Percentiles rank a stretch among this genome's conserved stretches.
Conservation (phyloP, 2,113 vertebrate genomes). For the Ornithorhynchus anatinus region DNA sequence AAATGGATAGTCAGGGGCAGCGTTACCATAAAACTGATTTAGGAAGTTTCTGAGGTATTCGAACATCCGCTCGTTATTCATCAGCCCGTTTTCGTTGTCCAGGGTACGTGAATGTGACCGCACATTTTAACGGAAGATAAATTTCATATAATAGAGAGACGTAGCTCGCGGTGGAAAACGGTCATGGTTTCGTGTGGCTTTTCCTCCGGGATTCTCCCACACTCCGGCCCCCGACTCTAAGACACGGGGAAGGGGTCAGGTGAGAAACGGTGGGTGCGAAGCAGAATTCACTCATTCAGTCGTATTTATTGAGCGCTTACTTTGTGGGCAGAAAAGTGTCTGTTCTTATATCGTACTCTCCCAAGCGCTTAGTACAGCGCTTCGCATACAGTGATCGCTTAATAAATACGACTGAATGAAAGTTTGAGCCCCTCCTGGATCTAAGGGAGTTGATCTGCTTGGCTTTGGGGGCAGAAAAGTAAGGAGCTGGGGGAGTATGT, state of each 20-base stretch:
- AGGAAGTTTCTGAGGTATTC: conserved; percentile 32
- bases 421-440: too few relatives aligned
- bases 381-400: too few relatives aligned
- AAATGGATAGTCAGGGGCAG: conserved; percentile 27
- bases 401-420: too few relatives aligned
- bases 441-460: too few relatives aligned
- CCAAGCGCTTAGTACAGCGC: too few relatives aligned
- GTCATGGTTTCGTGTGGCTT: conserved; percentile 19
- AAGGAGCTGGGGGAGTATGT: too few relatives aligned
- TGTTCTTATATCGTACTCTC: too few relatives aligned
- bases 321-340: too few relatives aligned
- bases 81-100: conserved; percentile 16
- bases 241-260: background rate
- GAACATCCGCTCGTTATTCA: conserved; percentile 26
- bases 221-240: too few relatives aligned
- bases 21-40: conserved; percentile 37
- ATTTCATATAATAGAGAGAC: conserved; percentile 14
- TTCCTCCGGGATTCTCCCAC: background rate
- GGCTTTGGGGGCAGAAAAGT: too few relatives aligned
- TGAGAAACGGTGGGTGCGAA: background rate
- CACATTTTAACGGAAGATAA: background rate
- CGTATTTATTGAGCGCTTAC: too few relatives aligned
- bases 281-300: background rate
- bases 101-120: conserved; percentile 1
- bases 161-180: conserved; percentile 3